A percentile compares a stretch with the other conserved stretches of the same genome.
These are phyloP conservation scores for Lepus oiostolus DNA, from an alignment of 2,797 vertebrate species.

Conservation along the genomic window DNA sequence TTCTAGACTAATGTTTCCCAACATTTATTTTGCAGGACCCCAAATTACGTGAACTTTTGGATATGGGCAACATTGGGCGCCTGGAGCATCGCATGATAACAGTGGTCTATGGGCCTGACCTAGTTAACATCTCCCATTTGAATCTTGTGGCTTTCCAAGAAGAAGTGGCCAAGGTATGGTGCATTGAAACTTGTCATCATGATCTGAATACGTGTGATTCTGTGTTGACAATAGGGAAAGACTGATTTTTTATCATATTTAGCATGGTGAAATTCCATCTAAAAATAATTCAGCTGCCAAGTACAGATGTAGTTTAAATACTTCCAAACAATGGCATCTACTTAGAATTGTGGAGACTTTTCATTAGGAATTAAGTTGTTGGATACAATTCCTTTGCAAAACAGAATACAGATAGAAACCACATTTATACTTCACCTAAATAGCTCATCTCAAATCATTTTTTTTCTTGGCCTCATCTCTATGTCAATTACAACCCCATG, in stretches of 20 bases:
- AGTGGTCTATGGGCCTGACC: conserved; percentile 95
- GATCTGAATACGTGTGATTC: background rate
- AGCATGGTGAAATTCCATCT: conserved; percentile 31
- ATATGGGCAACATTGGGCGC: conserved; percentile 93
- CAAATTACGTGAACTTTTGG: conserved; percentile 96
- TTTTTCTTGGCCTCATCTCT: background rate
- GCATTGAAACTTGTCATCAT: background rate
- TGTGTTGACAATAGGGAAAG: background rate
- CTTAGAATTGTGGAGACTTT: conserved; percentile 12
- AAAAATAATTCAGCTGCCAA: conserved; percentile 46
- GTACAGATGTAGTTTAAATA: conserved; percentile 6
- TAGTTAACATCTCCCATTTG: conserved; percentile 97
- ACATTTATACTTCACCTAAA: background rate
- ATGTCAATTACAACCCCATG: background rate
- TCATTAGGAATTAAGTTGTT: background rate
- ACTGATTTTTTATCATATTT: conserved; percentile 19
- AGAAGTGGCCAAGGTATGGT: conserved; percentile 95
- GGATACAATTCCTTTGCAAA: conserved; percentile 6
- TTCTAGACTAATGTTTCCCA: background rate
- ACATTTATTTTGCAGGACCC: conserved; percentile 91
- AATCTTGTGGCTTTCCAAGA: conserved; percentile 99
- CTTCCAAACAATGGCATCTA: conserved; percentile 23
- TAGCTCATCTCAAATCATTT: background rate
- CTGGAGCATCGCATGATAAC: conserved; percentile 97
- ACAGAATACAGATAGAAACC: conserved; percentile 11